phyloP scores from a whole-genome alignment of 1,140 invertebrate genomes.

The Bombus difficillimus region DNA sequence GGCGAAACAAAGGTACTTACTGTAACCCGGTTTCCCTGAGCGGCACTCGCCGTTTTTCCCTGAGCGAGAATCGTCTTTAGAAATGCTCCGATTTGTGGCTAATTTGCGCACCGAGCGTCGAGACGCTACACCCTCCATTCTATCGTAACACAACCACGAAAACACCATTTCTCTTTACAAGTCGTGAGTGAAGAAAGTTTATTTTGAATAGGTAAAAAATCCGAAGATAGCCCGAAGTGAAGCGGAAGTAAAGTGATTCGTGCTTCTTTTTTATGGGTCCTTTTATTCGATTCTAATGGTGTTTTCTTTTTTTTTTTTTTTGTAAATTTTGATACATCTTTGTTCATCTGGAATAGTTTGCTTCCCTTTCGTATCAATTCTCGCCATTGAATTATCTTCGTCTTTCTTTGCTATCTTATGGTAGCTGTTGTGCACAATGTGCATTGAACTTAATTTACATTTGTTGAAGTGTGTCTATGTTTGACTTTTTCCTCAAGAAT shows the following conservation, averaged over 20 bases:
- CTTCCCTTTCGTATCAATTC: background rate
- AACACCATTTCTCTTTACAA: background rate
- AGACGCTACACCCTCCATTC: background rate
- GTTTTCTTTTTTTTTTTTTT: background rate
- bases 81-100: conserved; percentile 25
- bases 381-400: background rate
- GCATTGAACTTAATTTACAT: no score
- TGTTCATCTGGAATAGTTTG: background rate
- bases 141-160: background rate
- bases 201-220: background rate
- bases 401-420: background rate
- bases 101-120: conserved; percentile 5
- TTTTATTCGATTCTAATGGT: background rate
- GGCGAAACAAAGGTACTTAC: conserved; percentile 75
- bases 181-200: background rate
- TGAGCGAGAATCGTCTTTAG: conserved; percentile 39
- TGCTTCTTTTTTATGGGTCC: background rate
- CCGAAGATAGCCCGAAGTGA: background rate
- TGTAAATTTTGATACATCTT: no score
- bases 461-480: background rate
- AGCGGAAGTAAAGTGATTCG: background rate
- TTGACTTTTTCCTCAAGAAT: background rate
- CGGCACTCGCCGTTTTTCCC: conserved; percentile 22
- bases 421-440: background rate
- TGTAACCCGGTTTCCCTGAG: conserved; percentile 78